A percentile compares a stretch with the other conserved stretches of the same genome.
Conservation (phyloP, 1,140 invertebrate genomes). For the Maconellicoccus hirsutus region DNA sequence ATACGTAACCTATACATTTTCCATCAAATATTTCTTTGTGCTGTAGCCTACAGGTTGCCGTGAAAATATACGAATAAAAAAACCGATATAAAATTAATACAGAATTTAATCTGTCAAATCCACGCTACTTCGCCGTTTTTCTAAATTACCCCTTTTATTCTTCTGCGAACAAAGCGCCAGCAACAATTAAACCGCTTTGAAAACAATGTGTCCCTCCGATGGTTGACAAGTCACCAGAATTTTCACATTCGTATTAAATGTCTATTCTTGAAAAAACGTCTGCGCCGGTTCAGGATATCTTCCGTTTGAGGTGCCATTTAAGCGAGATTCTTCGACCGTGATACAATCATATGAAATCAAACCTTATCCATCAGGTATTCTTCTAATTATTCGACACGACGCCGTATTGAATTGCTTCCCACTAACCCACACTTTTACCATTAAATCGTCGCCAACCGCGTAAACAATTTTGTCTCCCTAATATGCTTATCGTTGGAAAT, state of each 20-base stretch:
- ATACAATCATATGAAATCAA: background rate
- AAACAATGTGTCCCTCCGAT: background rate
- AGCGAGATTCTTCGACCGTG: background rate
- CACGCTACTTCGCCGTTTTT: background rate
- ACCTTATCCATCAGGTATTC: background rate
- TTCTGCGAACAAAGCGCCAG: too few relatives aligned
- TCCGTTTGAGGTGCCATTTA: background rate
- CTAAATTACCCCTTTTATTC: background rate
- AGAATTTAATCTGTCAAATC: background rate
- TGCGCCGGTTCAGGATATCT: background rate
- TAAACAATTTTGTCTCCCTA: background rate
- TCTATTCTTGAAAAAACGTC: background rate
- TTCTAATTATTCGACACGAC: background rate
- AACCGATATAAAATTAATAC: background rate
- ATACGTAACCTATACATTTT: background rate
- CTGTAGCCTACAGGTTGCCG: too few relatives aligned
- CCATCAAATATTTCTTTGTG: background rate
- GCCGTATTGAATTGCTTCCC: background rate
- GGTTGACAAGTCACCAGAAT: background rate
- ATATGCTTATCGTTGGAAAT: background rate
- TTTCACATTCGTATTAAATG: background rate
- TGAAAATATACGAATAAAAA: too few relatives aligned
- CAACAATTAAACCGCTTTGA: background rate
- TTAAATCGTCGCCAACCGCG: background rate
- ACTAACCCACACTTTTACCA: background rate